A percentile compares a stretch with the other conserved stretches of the same genome.
These are phyloP conservation scores for Andrena praecox DNA, from an alignment of 2,888 invertebrate species.

Conservation along the genomic window DNA sequence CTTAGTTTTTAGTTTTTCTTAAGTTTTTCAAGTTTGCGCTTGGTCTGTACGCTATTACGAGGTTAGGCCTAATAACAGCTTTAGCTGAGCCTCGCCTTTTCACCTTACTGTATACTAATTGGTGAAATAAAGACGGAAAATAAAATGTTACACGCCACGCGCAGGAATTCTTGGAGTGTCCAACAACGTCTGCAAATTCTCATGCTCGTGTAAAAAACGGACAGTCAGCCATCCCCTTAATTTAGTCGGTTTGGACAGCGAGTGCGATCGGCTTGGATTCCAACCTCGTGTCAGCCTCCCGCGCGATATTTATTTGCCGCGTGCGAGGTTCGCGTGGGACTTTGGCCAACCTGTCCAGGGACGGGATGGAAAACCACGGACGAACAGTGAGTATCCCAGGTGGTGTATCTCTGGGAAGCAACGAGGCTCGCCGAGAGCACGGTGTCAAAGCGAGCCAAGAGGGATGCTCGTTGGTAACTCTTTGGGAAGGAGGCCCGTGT, in stretches of 20 bases:
- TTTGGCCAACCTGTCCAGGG: neutral
- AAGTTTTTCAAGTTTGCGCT: too few species aligned
- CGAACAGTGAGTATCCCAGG: constrained; percentile 31
- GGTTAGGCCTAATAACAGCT: too few species aligned
- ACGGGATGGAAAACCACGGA: constrained; percentile 35
- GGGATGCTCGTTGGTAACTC: constrained; percentile 78
- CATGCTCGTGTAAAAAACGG: too few species aligned
- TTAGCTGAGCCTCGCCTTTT: too few species aligned
- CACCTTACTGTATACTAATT: too few species aligned
- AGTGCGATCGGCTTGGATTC: neutral
- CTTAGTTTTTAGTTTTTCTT: too few species aligned
- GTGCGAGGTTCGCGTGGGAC: neutral
- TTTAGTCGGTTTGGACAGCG: neutral
- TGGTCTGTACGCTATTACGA: too few species aligned
- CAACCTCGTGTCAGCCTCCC: neutral
- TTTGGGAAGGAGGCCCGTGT: constrained; percentile 72
- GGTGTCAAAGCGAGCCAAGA: constrained; percentile 78
- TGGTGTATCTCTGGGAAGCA: constrained; percentile 52
- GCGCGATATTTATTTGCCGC: neutral
- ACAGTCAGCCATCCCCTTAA: neutral
- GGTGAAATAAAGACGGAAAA: too few species aligned
- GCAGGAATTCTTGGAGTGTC: too few species aligned
- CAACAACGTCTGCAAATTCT: too few species aligned
- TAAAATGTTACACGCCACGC: too few species aligned
- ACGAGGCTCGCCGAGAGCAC: constrained; percentile 68